Base-by-base conservation (phyloP, 2,113 vertebrate genomes). In the Sylvilagus bachmani region DNA sequence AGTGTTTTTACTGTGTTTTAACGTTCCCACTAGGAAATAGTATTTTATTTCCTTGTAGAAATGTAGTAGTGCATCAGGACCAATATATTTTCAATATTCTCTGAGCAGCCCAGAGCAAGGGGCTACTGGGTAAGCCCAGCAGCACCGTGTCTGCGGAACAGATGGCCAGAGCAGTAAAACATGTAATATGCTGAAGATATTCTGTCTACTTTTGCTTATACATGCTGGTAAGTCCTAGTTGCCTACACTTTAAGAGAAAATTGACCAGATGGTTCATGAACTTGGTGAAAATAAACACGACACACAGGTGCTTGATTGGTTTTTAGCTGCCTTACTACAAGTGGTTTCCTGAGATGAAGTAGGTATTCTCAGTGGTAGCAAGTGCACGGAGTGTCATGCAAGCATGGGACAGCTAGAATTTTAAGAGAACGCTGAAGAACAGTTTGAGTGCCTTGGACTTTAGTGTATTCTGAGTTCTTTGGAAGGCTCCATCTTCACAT, bases 311-410 rank as follows among this genome's bases (percentile, higher is more conserved):
- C 58, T 55, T 13, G 25, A 29, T 79, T 87, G 5, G 22, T 70
- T 94, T 91, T 87, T 29, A 86, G 49, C 21, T n/a, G n/a, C 67
- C 79, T 80, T 61, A 53, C 53, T 25, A 38, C 80, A 36, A 25
- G n/a, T 51, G 33, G 5, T 81, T 96, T 89, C 33, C 81, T 36
- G 69, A 85, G 79, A 69, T 38, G 73, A 85, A 38, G 53, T 55
- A 53, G 55, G 17, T 51, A 19, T 55, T 69, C 6, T n/a, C 58
- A 36, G 86, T 71, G 90, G 77, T 64, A 14, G 33, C 24, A 25
- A 27, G 36, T 0, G 1, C n/a, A 14, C 4, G 4, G 6, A 27
- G 25, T 5, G 5, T 27, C 0, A 0, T 7, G 53, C 3, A 13
- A 55, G 25, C 24, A 21, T 79, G 71, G 44, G n/a, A 16, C 33